These are phyloP conservation scores for Tragelaphus buxtoni DNA, from an alignment of 2,113 vertebrate genomes.

Conservation along the genomic window DNA sequence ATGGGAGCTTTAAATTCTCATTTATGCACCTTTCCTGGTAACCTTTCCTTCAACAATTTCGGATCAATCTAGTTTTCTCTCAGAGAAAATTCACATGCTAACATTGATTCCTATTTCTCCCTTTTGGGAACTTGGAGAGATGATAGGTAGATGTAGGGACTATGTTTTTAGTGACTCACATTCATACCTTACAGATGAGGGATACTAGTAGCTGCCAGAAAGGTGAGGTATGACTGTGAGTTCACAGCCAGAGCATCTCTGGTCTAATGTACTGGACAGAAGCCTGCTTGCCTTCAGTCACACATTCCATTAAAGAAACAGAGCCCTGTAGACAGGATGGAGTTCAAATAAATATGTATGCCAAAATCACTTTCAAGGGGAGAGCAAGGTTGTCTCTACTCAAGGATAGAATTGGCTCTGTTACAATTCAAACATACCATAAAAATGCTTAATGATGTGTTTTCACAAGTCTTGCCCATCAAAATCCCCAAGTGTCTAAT, in stretches of 20 bases:
- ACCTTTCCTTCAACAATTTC: neutral
- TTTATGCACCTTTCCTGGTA: neutral
- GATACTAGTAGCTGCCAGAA: neutral
- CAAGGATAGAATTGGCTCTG: slow-evolving; percentile 41
- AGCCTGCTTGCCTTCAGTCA: neutral
- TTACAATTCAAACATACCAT: slow-evolving; percentile 61
- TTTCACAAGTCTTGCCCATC: slow-evolving; percentile 37
- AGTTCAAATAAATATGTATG: neutral
- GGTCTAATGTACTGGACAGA: neutral
- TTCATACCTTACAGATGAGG: neutral
- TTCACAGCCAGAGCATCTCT: neutral
- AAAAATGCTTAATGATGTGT: slow-evolving; percentile 64
- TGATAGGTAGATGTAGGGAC: neutral
- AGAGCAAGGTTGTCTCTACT: slow-evolving; percentile 49
- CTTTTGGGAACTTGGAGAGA: neutral
- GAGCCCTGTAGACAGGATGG: neutral
- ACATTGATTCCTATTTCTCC: neutral
- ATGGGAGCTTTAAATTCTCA: neutral
- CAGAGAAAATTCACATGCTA: neutral
- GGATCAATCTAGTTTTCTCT: neutral
- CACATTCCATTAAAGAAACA: neutral
- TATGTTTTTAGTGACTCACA: neutral
- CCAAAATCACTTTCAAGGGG: slow-evolving; percentile 40
- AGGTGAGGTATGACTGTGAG: neutral
- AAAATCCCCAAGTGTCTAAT: slow-evolving; percentile 26